Conservation (phyloP, 2,113 vertebrate species). For the Mormoops blainvillei region DNA sequence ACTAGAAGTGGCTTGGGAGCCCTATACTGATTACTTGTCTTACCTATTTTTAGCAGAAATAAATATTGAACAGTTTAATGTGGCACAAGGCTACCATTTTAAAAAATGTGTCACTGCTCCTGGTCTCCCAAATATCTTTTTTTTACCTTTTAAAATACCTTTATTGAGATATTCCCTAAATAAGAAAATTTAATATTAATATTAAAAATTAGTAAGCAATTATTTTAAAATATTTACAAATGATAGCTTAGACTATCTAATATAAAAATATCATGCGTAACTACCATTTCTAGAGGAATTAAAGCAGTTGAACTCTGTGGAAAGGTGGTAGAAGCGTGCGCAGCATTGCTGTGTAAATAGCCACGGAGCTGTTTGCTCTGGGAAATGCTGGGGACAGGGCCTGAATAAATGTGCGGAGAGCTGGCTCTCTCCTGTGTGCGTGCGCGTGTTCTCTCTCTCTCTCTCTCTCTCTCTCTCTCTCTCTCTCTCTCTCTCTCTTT, state of each 20-base stretch:
- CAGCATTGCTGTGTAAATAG: neutral
- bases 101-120: neutral
- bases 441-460: neutral
- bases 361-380: neutral
- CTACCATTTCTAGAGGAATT: neutral
- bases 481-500: too few relatives aligned
- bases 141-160: neutral
- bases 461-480: neutral
- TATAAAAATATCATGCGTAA: neutral
- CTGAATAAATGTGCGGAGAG: neutral
- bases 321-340: neutral
- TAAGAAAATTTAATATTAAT: neutral
- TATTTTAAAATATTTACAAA: neutral
- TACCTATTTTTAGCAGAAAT: neutral
- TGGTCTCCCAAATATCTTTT: neutral
- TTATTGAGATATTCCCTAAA: neutral
- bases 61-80: neutral
- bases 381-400: neutral
- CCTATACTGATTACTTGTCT: neutral
- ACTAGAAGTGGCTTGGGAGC: neutral
- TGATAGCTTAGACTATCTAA: neutral
- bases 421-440: neutral
- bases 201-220: neutral
- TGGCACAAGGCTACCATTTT: neutral
- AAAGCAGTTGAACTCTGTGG: neutral